These are phyloP conservation scores for Lepus americanus DNA, from an alignment of 2,113 vertebrate species.

Conservation along the genomic window DNA sequence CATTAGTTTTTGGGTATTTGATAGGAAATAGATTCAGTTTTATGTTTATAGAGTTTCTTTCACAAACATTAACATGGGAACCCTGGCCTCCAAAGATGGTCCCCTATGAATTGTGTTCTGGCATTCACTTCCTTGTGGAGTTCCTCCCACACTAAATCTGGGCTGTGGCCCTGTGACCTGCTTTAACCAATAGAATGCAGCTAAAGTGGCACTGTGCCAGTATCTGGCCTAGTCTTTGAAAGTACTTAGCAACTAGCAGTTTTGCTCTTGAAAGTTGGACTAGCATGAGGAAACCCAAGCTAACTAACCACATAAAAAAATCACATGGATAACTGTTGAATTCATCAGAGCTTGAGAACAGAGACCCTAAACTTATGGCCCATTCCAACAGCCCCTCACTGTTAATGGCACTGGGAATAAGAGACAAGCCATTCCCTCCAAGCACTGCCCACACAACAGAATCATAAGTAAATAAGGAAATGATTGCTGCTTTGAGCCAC, in stretches of 20 bases:
- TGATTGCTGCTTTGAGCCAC: not conserved
- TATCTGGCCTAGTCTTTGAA: constrained; percentile 24
- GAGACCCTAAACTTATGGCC: not conserved
- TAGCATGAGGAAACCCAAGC: not conserved
- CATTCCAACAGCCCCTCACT: not conserved
- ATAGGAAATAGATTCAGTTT: constrained; percentile 60
- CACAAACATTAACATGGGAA: constrained; percentile 50
- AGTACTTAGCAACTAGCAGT: constrained; percentile 46
- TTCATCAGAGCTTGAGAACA: not conserved
- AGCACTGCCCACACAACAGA: not conserved
- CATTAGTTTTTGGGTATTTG: constrained; percentile 63
- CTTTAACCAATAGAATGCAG: constrained; percentile 38
- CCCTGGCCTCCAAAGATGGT: constrained; percentile 13
- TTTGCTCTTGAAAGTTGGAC: constrained; percentile 45
- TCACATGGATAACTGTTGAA: not conserved
- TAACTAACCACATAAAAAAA: not conserved
- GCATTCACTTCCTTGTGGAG: not conserved
- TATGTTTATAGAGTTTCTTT: constrained; percentile 70
- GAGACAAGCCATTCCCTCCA: constrained; percentile 21
- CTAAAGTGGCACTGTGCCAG: not conserved
- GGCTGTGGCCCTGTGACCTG: constrained; percentile 12
- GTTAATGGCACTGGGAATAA: not conserved
- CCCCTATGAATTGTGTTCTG: not conserved
- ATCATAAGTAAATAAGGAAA: constrained; percentile 45
- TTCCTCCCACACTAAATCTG: not conserved